Percentiles rank a stretch among this genome's conserved stretches.
phyloP scores from a whole-genome alignment of 1,140 invertebrate species.

The Formica exsecta region DNA sequence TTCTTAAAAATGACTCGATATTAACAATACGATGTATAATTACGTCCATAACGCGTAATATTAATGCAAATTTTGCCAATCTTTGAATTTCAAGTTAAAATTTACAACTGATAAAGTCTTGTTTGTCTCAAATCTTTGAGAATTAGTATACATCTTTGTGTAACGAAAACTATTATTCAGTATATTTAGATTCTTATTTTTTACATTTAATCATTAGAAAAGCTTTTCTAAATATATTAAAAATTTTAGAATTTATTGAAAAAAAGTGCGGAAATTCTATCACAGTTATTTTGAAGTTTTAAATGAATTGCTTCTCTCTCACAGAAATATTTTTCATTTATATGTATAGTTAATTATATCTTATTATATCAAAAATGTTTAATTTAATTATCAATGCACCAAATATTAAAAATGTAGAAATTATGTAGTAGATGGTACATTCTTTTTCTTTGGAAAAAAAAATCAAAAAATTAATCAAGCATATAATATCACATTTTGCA shows the following conservation, averaged over 20 bases:
- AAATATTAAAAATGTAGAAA: background rate
- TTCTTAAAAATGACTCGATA: background rate
- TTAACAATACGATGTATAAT: background rate
- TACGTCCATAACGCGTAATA: background rate
- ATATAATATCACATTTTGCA: background rate
- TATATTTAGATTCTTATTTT: background rate
- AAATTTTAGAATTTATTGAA: background rate
- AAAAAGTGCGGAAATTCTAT: background rate
- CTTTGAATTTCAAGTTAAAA: background rate
- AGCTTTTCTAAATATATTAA: background rate
- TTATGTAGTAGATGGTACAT: background rate
- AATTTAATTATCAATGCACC: conserved; percentile 15
- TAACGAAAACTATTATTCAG: background rate
- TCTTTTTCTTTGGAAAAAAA: background rate
- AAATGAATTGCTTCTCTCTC: background rate
- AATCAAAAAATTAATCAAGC: background rate
- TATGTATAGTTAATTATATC: background rate
- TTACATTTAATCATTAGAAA: background rate
- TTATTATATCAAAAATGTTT: conserved; percentile 18
- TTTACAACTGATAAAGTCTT: background rate
- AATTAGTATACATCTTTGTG: background rate
- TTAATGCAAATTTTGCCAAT: background rate
- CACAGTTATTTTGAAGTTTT: background rate
- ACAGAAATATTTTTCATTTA: background rate
- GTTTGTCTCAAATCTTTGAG: background rate